phyloP scores from a whole-genome alignment of 30 jellyfish, hydroid and myxozoan genomes.

The Euphysa ruthae region DNA sequence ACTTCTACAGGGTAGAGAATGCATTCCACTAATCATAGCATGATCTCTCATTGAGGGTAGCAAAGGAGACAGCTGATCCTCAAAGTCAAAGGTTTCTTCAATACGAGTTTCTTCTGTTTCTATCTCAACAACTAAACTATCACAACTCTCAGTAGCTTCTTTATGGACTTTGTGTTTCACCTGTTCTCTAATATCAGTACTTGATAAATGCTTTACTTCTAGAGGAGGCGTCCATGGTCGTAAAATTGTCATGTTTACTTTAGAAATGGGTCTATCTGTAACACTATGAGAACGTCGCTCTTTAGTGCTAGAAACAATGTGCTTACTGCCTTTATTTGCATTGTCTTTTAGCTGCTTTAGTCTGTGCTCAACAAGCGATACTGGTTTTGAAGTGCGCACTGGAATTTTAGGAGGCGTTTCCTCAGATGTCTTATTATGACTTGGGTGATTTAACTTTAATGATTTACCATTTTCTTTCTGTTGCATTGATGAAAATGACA shows the following conservation, averaged over 20 bases:
- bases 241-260: conserved; percentile 9
- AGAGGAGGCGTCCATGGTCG: conserved; percentile 39
- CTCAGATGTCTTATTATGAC: neutral
- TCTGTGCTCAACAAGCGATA: neutral
- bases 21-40: no score
- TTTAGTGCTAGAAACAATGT: neutral
- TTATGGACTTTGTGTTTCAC: conserved; percentile 2
- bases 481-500: conserved; percentile 64
- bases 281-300: neutral
- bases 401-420: conserved; percentile 24
- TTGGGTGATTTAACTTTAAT: neutral
- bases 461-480: conserved; percentile 6
- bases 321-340: no score
- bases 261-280: conserved; percentile 6
- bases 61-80: conserved; percentile 24
- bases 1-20: conserved; percentile 72
- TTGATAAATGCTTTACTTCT: neutral
- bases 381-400: conserved; percentile 14
- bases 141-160: conserved; percentile 3
- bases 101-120: neutral
- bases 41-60: no score
- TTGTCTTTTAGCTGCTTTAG: conserved; percentile 2
- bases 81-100: no score
- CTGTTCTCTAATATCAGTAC: conserved; percentile 6
- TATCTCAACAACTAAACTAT: neutral